These are phyloP conservation scores for Apotomis capreana DNA, from an alignment of 2,888 invertebrate genomes.

Conservation along the genomic window DNA sequence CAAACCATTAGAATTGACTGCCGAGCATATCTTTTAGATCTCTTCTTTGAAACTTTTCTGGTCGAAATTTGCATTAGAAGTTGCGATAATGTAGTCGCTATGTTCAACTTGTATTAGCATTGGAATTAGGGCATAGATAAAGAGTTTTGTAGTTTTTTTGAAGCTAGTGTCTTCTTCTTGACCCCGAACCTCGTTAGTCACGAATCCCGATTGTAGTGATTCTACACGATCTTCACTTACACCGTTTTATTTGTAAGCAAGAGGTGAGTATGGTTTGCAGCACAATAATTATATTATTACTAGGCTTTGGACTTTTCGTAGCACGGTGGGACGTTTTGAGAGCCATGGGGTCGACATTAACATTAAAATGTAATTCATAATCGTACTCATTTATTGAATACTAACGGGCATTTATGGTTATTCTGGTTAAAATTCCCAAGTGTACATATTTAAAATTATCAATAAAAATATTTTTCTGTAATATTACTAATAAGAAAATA, in stretches of 20 bases:
- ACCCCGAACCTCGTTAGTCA: slow-evolving; percentile 68
- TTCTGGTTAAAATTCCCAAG: too few species aligned
- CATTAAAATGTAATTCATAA: too few species aligned
- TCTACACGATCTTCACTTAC: slow-evolving; percentile 56
- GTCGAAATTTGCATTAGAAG: slow-evolving; percentile 80
- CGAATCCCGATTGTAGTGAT: slow-evolving; percentile 63
- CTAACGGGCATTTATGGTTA: too few species aligned
- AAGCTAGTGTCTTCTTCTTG: slow-evolving; percentile 77
- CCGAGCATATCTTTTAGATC: slow-evolving; percentile 76
- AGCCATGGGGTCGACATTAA: too few species aligned
- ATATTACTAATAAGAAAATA: too few species aligned
- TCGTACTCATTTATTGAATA: too few species aligned
- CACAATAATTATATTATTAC: slow-evolving; percentile 20
- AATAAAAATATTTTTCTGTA: too few species aligned
- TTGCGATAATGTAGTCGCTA: slow-evolving; percentile 81
- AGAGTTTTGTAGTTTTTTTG: slow-evolving; percentile 73
- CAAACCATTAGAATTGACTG: slow-evolving; percentile 72
- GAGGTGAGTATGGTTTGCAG: slow-evolving; percentile 48
- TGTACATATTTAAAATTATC: too few species aligned
- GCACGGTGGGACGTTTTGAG: too few species aligned
- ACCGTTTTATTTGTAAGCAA: slow-evolving; percentile 58
- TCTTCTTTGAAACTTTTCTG: slow-evolving; percentile 77
- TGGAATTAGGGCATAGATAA: slow-evolving; percentile 76
- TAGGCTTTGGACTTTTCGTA: too few species aligned
- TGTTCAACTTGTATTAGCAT: slow-evolving; percentile 76